Evolutionary conservation across 1,140 invertebrate species (phyloP).

Genomic region (Cotesia chilonis): DNA sequence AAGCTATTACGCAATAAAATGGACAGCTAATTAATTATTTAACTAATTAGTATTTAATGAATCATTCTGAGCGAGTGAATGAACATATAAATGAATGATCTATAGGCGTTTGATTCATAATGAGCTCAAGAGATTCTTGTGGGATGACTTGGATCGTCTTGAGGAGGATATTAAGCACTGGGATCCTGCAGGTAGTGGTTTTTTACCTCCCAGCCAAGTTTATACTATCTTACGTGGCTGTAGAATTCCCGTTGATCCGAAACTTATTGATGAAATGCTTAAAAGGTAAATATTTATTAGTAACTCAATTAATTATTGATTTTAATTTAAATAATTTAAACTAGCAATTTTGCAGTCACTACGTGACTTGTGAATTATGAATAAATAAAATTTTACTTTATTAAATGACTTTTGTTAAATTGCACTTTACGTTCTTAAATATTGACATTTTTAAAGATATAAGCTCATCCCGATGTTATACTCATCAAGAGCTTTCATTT

Average conservation of each 20-base stretch:
- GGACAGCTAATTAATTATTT: constrained; percentile 6
- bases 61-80: background rate
- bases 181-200: constrained; percentile 69
- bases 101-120: constrained; percentile 71
- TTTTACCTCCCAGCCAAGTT: constrained; percentile 66
- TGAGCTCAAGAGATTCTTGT: constrained; percentile 73
- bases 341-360: too few species aligned
- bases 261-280: constrained; percentile 75
- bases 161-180: constrained; percentile 72
- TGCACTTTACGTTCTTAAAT: too few species aligned
- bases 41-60: constrained; percentile 30
- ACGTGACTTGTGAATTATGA: too few species aligned
- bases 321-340: background rate
- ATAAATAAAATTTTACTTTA: too few species aligned
- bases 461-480: too few species aligned
- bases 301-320: constrained; percentile 31
- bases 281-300: constrained; percentile 68
- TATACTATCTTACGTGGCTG: constrained; percentile 72
- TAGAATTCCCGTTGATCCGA: constrained; percentile 72
- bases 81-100: background rate
- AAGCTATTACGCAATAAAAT: background rate
- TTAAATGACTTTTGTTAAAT: too few species aligned
- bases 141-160: constrained; percentile 74
- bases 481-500: too few species aligned
- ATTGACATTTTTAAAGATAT: too few species aligned